Base-by-base conservation (phyloP, 23 tunicate species). In the Pegea sp. region DNA sequence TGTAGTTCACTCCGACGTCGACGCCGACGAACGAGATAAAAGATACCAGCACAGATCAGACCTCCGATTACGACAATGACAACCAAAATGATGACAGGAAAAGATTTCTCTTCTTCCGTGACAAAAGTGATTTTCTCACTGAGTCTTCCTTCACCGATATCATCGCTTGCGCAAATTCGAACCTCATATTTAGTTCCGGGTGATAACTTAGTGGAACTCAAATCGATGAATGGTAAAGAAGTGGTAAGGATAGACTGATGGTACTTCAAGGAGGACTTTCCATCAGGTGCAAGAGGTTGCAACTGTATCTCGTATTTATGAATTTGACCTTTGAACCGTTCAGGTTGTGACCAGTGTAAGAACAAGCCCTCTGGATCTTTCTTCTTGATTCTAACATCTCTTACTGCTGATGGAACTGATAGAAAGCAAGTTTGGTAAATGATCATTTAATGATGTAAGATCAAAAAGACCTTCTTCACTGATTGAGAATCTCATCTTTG, bases 301-400 rank as follows among this genome's bases (percentile, higher is more conserved):
- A 57, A 56, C 20, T 34, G 42, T 46, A 77, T 72, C 42, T 77
- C 90, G 58, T 77, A 77, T 2, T 34, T 53, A 4, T 52, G 1
- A 7, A 63, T 53, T 30, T 49, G 49, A 7, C 61, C 61, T 33
- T 20, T 29, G 26, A 31, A 18, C 25, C 27, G 30, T 0, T 30
- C 27, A 4, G 71, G 64, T 3, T 66, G 28, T 3, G 42, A 11
- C 90, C 90, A 77, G 22, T 31, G 31, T 1, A 77, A 19, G 20
- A 71, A 24, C 7, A 77, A 4, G 38, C 70, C 58, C 19, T 20
- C 24, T 29, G 50, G 27, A n/a, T 54, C 65, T 22, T 49, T 56
- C 42, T 16, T 20, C 0, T 42, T 11, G 23, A 64, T 19, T 11
- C 26, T 49, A 22, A 77, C 5, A 8, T 58, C 31, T 23, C 5